Conservation (phyloP, 2,888 invertebrate genomes). For the Tenthredo amoena region DNA sequence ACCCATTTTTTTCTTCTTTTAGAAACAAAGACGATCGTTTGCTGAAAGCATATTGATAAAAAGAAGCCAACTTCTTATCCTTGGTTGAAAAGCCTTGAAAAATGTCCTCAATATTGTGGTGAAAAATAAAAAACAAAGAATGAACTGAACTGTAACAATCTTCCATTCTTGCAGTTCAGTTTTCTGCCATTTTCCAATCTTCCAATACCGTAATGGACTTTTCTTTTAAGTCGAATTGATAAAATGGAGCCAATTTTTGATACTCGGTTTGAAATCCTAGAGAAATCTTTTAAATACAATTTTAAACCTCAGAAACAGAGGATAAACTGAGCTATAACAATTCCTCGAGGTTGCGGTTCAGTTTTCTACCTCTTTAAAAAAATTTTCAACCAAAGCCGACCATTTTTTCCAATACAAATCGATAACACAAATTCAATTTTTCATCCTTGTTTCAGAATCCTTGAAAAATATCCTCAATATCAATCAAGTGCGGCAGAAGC, state of each 20-base stretch:
- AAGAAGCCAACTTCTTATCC: not conserved
- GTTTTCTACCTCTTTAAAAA: not conserved
- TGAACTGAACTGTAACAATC: too few relatives aligned
- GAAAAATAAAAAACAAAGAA: too few relatives aligned
- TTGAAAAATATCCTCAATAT: constrained; percentile 82
- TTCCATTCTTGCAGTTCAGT: too few relatives aligned
- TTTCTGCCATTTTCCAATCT: too few relatives aligned
- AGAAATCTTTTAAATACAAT: not conserved
- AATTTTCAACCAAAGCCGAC: too few relatives aligned
- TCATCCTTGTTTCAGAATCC: constrained; percentile 77
- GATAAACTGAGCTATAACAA: not conserved
- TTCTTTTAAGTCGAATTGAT: not conserved
- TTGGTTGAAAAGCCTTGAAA: constrained; percentile 80
- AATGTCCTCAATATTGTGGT: constrained; percentile 81
- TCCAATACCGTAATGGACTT: too few relatives aligned
- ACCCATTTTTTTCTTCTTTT: not conserved
- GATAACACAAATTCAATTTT: not conserved
- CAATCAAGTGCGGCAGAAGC: constrained; percentile 83
- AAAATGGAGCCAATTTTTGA: not conserved
- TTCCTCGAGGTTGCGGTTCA: not conserved
- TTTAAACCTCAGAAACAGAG: not conserved
- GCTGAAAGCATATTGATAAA: not conserved
- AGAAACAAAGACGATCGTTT: not conserved
- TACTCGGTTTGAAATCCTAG: not conserved
- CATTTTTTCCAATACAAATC: not conserved